phyloP scores from a whole-genome alignment of 1,140 invertebrate genomes.

The Gerris buenoi region DNA sequence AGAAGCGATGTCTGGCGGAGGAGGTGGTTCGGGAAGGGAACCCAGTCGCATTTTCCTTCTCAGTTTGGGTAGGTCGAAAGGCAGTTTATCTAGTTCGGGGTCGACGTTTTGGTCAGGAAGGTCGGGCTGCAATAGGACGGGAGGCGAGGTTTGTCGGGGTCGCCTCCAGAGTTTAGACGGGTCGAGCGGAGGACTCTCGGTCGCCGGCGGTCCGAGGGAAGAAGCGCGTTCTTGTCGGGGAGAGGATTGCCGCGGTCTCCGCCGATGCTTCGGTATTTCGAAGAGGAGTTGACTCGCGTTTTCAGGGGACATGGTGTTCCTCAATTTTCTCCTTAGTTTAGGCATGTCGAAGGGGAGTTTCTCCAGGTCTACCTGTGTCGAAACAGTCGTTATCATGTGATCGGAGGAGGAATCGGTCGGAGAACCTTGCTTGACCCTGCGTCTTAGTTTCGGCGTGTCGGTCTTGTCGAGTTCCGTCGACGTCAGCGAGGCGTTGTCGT shows the following conservation, averaged over 20 bases:
- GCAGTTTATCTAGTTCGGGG: conserved; percentile 31
- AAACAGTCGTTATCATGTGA: neutral
- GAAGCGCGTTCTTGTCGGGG: neutral
- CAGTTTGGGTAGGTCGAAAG: conserved; percentile 81
- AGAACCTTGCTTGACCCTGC: conserved; percentile 35
- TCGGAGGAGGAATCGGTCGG: neutral
- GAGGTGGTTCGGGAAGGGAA: conserved; percentile 35
- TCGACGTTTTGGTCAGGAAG: neutral
- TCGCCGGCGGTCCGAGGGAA: neutral
- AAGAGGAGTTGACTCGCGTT: neutral
- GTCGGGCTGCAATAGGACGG: neutral
- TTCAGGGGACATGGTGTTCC: conserved; percentile 13
- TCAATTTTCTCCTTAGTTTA: conserved; percentile 54
- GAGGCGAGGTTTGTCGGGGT: neutral
- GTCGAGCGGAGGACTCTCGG: neutral
- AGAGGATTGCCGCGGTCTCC: neutral
- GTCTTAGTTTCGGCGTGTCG: conserved; percentile 75
- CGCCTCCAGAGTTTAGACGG: neutral
- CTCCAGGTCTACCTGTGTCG: conserved; percentile 52
- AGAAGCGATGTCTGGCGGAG: conserved; percentile 24
- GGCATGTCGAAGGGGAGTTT: conserved; percentile 80
- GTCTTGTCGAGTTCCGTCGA: conserved; percentile 49
- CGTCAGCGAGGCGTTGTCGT: conserved; percentile 71
- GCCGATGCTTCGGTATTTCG: neutral
- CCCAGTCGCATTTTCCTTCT: conserved; percentile 32